These are phyloP conservation scores for Eristalis arbustorum DNA, from an alignment of 2,888 invertebrate species.

Conservation along the genomic window DNA sequence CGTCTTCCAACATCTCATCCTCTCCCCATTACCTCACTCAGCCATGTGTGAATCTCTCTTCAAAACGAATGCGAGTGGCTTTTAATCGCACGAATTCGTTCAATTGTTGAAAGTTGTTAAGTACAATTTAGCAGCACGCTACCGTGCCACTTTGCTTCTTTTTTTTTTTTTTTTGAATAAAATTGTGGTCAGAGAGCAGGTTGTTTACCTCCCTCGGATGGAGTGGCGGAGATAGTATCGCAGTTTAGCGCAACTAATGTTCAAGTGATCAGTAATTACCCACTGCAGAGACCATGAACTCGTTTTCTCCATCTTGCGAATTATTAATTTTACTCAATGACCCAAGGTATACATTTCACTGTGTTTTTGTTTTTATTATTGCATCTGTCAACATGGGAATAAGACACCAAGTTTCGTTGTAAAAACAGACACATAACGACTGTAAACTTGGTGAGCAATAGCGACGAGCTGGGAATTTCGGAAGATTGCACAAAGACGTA, in stretches of 20 bases:
- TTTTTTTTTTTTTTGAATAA: background rate
- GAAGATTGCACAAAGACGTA: background rate
- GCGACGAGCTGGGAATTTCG: background rate
- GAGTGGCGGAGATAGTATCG: background rate
- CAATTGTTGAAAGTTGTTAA: slow-evolving; percentile 16
- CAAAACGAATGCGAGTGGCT: background rate
- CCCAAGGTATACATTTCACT: background rate
- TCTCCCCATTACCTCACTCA: background rate
- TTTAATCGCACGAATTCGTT: background rate
- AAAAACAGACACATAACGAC: background rate
- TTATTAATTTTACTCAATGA: slow-evolving; percentile 11
- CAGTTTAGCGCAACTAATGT: slow-evolving; percentile 17
- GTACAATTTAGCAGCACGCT: slow-evolving; percentile 25
- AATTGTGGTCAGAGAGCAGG: background rate
- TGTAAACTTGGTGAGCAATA: slow-evolving; percentile 10
- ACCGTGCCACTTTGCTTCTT: background rate
- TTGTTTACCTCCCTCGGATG: slow-evolving; percentile 13
- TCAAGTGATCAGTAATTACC: slow-evolving; percentile 15
- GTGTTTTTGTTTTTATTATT: background rate
- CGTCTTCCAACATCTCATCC: background rate
- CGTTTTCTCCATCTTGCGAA: slow-evolving; percentile 20
- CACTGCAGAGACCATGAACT: slow-evolving; percentile 27
- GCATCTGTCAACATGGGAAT: background rate
- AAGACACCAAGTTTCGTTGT: background rate
- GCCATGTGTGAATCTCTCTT: background rate